These are phyloP conservation scores for Oreohelix idahoensis DNA, from an alignment of 1,140 invertebrate genomes.

Conservation along the genomic window DNA sequence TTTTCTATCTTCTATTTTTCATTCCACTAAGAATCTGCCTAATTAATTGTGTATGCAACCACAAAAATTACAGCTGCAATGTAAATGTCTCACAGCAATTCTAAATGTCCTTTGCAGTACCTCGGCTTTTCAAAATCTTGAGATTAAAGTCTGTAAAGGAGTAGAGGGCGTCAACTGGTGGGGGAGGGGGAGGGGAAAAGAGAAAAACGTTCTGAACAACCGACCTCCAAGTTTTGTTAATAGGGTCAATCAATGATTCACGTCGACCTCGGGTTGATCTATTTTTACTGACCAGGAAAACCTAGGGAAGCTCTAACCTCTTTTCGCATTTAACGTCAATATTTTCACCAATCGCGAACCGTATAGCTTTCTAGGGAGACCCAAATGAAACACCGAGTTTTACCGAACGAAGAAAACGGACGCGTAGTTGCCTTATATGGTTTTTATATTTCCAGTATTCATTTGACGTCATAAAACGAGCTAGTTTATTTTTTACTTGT, in stretches of 20 bases:
- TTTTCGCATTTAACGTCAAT: background rate
- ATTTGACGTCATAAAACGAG: conserved; percentile 45
- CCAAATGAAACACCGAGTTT: conserved; percentile 25
- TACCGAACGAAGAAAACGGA: conserved; percentile 33
- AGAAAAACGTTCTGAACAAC: no score
- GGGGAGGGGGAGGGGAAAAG: no score
- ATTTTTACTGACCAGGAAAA: conserved; percentile 1
- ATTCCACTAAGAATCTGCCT: no score
- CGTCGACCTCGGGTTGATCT: background rate
- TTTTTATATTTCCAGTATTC: conserved; percentile 46
- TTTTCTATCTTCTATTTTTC: no score
- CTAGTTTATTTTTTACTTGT: conserved; percentile 42
- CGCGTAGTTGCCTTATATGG: conserved; percentile 52
- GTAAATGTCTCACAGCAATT: no score
- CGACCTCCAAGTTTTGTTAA: no score
- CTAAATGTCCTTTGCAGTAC: no score
- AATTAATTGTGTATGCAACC: no score
- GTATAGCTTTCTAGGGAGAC: conserved; percentile 15
- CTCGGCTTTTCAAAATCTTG: no score
- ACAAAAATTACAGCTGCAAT: no score
- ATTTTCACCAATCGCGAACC: background rate
- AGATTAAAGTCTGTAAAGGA: no score
- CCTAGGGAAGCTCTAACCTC: background rate
- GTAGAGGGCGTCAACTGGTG: no score
- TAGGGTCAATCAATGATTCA: conserved; percentile 31